Percentiles rank a stretch among this genome's conserved stretches.
Evolutionary conservation across 1,140 invertebrate species (phyloP).

Genomic region (Drosophila oshimai): DNA sequence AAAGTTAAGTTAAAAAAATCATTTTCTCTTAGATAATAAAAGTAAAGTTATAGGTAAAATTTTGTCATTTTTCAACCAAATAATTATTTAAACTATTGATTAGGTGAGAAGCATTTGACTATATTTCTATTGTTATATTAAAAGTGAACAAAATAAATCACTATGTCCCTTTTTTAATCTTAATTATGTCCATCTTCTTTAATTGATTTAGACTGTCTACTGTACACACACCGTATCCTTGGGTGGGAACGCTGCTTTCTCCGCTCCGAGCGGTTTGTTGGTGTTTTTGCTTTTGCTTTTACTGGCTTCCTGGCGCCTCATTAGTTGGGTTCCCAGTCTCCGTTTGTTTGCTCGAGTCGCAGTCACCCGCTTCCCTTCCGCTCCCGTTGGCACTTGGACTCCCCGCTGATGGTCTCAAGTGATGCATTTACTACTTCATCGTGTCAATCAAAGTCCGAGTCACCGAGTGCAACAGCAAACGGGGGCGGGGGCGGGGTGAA

Average conservation of each 20-base stretch:
- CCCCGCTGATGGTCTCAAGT: conserved; percentile 28
- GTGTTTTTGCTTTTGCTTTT: conserved; percentile 17
- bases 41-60: no score
- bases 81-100: no score
- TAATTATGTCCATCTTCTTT: no score
- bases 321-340: conserved; percentile 51
- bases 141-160: no score
- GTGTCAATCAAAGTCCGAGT: conserved; percentile 59
- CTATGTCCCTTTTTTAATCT: no score
- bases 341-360: conserved; percentile 27
- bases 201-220: no score
- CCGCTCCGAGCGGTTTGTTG: conserved; percentile 29
- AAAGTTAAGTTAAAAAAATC: no score
- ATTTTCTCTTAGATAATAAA: no score
- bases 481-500: neutral
- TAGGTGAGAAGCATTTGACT: no score
- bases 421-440: conserved; percentile 51
- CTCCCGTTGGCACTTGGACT: neutral
- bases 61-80: no score
- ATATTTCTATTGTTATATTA: no score
- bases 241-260: conserved; percentile 1
- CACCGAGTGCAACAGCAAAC: conserved; percentile 1
- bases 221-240: conserved; percentile 18
- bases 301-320: conserved; percentile 55
- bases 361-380: conserved; percentile 6